Base-by-base conservation (phyloP, 2,888 invertebrate genomes). In the Copidosoma aretas region DNA sequence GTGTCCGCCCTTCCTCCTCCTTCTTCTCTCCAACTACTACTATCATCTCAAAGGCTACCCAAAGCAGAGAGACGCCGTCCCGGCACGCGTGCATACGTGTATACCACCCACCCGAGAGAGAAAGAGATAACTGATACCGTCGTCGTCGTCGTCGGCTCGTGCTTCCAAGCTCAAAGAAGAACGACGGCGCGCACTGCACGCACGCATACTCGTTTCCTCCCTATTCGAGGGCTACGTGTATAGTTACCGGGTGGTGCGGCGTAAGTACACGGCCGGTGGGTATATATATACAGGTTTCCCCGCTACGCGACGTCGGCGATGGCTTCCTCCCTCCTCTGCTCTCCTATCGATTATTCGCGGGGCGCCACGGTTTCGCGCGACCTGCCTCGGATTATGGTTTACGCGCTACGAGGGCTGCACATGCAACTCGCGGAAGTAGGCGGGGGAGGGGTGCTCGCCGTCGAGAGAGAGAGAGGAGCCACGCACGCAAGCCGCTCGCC, bases 331-430 rank as follows among this genome's bases (percentile, higher is more conserved):
- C 46, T 54, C 39, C 22, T 39, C 51, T 66, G n/a, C n/a, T 66
- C 56, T 56, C 56, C 56, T 56, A 66, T 70, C 66, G 70, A 70
- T 70, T 70, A 63, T 63, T 62, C 62, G 65, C 58, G 53, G n/a
- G 53, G 67, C 64, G 60, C 68, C 68, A 22, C n/a, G 41, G 49
- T 17, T 53, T 58, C 32, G 19, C 25, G 15, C 58, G 32, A n/a
- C n/a, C n/a, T n/a, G n/a, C n/a, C n/a, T n/a, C n/a, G n/a, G n/a
- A 32, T 43, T 56, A 60, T 54, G 63, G 68, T 56, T 62, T 52
- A 53, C 67, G 46, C 39, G 10, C 32, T 32, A 32, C 8, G 8
- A 32, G 32, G 32, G 32, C 32, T 32, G 32, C 32, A 32, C 32
- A 32, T 8, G 32, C 32, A 32, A 32, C 4, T 3, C 32, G 8